Percentiles rank a stretch among this genome's conserved stretches.
phyloP scores from a whole-genome alignment of 2,797 vertebrate species.

The Picus viridis region DNA sequence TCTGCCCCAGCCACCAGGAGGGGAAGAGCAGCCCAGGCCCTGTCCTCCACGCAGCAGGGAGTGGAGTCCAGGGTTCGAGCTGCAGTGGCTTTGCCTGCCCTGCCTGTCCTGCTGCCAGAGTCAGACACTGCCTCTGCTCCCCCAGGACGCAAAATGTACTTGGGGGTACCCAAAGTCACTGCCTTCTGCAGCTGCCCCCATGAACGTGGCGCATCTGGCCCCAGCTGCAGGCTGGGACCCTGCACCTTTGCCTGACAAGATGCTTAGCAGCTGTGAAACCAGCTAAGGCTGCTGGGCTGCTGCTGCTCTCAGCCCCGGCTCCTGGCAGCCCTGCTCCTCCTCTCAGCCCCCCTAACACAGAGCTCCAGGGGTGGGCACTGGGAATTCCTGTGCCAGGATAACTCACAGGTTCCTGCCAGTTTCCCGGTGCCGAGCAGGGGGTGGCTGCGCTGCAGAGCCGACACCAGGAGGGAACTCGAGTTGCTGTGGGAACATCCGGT shows the following conservation, averaged over 20 bases:
- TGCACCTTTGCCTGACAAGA: not conserved
- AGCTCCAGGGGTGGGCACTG: fast-evolving
- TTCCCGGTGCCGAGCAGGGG: not conserved
- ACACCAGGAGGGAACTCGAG: not conserved
- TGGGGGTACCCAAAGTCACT: fast-evolving
- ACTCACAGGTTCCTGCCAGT: fast-evolving
- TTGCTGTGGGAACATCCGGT: not conserved
- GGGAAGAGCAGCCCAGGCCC: not conserved
- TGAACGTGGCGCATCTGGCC: fast-evolving
- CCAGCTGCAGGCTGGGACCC: not conserved
- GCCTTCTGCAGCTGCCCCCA: not conserved
- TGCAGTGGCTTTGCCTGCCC: fast-evolving
- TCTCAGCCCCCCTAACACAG: too few species aligned
- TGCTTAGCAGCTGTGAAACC: fast-evolving
- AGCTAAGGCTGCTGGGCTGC: not conserved
- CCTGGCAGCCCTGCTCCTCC: too few species aligned
- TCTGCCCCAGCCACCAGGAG: not conserved
- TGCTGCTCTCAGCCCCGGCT: too few species aligned
- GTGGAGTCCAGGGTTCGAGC: not conserved
- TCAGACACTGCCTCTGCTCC: fast-evolving
- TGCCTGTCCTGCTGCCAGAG: not conserved
- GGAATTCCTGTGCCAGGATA: not conserved
- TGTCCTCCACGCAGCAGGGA: not conserved
- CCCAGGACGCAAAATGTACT: fast-evolving
- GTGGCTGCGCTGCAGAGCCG: not conserved